A percentile compares a stretch with the other conserved stretches of the same genome.
phyloP scores from a whole-genome alignment of 1,140 invertebrate genomes.

The Drosophila athabasca region DNA sequence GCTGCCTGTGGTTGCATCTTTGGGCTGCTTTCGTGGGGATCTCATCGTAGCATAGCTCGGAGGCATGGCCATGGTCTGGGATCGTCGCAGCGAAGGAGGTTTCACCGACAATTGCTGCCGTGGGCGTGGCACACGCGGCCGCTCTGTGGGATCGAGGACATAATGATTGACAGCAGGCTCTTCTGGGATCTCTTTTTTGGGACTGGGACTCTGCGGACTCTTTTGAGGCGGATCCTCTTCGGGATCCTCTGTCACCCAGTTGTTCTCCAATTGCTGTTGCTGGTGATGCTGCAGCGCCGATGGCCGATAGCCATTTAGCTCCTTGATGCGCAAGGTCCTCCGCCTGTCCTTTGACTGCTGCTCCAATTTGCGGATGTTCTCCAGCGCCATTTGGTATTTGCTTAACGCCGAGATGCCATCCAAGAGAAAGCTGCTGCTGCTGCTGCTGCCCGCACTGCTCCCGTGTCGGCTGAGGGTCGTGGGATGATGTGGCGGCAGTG shows the following conservation, averaged over 20 bases:
- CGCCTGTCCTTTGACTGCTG: slow-evolving; percentile 52
- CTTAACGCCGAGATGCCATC: slow-evolving; percentile 86
- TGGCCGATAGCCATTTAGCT: slow-evolving; percentile 86
- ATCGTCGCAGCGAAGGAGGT: slow-evolving; percentile 70
- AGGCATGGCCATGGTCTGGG: slow-evolving; percentile 71
- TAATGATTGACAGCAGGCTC: slow-evolving; percentile 67
- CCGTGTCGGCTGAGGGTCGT: slow-evolving; percentile 48
- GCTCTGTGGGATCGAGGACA: slow-evolving; percentile 71
- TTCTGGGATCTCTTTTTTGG: not conserved
- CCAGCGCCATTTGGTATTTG: slow-evolving; percentile 86
- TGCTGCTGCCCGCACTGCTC: slow-evolving; percentile 61
- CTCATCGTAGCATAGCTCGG: slow-evolving; percentile 56
- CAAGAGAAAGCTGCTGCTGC: slow-evolving; percentile 68
- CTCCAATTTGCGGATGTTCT: slow-evolving; percentile 83
- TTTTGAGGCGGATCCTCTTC: not conserved
- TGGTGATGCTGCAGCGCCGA: slow-evolving; percentile 85
- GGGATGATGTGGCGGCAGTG: slow-evolving; percentile 46
- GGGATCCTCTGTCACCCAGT: slow-evolving; percentile 83
- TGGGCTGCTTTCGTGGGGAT: slow-evolving; percentile 13
- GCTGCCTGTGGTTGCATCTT: slow-evolving; percentile 20
- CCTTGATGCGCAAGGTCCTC: slow-evolving; percentile 83
- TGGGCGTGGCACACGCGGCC: slow-evolving; percentile 59
- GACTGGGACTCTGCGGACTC: slow-evolving; percentile 1
- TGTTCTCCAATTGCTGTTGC: slow-evolving; percentile 84
- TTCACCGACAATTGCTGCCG: slow-evolving; percentile 73